These are phyloP conservation scores for Pseudobourletiella spinata DNA, from an alignment of 1,140 invertebrate genomes.

Conservation along the genomic window DNA sequence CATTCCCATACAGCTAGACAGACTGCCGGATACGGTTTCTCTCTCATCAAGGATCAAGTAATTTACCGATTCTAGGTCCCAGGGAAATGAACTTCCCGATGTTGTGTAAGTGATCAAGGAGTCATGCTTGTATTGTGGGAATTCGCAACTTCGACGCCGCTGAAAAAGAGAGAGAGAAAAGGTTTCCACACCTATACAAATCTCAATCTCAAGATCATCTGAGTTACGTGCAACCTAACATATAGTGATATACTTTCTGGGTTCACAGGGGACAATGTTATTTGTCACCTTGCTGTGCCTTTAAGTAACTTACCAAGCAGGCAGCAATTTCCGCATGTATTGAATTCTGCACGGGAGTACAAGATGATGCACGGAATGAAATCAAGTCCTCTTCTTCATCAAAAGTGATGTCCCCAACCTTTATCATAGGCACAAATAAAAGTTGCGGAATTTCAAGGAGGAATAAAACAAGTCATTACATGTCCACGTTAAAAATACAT, in stretches of 20 bases:
- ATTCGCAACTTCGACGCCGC: neutral
- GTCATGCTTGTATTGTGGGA: neutral
- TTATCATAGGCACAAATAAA: neutral
- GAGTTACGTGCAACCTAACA: no score
- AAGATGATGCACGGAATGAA: neutral
- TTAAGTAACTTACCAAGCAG: slow-evolving; percentile 10
- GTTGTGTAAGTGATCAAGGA: neutral
- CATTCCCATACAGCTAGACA: no score
- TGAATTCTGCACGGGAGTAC: slow-evolving; percentile 3
- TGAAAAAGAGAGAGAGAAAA: neutral
- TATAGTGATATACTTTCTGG: no score
- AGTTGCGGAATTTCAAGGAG: neutral
- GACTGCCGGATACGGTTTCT: no score
- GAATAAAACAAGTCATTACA: no score
- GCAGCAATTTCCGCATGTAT: slow-evolving; percentile 8
- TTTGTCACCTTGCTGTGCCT: no score
- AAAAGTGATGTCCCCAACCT: neutral
- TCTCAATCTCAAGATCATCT: neutral
- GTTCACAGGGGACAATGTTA: no score
- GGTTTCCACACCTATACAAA: neutral
- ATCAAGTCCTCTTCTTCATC: slow-evolving; percentile 1
- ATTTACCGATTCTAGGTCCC: neutral
- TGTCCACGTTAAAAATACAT: no score
- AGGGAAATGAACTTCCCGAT: neutral
- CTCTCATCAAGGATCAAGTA: no score